Base-by-base conservation (phyloP, 2,113 vertebrate genomes). In the Laticauda colubrina region DNA sequence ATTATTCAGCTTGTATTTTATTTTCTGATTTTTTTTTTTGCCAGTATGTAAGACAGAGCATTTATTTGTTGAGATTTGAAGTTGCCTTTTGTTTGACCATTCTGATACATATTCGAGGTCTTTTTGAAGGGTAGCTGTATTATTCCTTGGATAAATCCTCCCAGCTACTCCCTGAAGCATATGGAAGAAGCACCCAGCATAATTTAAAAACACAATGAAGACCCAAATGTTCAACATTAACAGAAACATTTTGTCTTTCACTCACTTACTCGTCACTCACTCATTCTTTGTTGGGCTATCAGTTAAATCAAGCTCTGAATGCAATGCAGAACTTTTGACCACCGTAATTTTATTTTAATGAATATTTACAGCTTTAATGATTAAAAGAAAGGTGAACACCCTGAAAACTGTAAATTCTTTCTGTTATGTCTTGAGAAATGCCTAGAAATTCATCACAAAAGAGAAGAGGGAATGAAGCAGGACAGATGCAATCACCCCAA, bases 341-440 rank as follows among this genome's bases (percentile, higher is more conserved):
- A 91, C 12, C 94, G 45, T 12, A 81, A n/a, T 85, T 94, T 94
- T 95, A 93, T 91, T 97, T 96, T 95, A 94, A 54, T 93, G 45
- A 89, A 45, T 18, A 3, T 95, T 96, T 94, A 95, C 1, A 0
- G 10, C 89, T 94, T 93, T 93, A 93, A 96, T 95, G 96, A 95
- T 95, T 91, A 88, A 96, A 96, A 91, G 93, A 93, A 95, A 93
- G 96, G 95, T 92, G 18, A 95, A 95, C 96, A 93, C 93, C 93
- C 90, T 94, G 93, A 93, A 29, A 96, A 95, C 90, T 92, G 85
- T 91, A 96, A 93, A 95, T 95, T 95, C 88, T 95, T 95, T 43
- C 24, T 94, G 89, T 94, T 94, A 94, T 0, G 48, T 93, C 95
- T 1, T 2, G 94, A 92, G 93, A 61, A 57, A 61, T 94, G 95